Conservation (phyloP, 2,797 vertebrate species). For the Numenius phaeopus region DNA sequence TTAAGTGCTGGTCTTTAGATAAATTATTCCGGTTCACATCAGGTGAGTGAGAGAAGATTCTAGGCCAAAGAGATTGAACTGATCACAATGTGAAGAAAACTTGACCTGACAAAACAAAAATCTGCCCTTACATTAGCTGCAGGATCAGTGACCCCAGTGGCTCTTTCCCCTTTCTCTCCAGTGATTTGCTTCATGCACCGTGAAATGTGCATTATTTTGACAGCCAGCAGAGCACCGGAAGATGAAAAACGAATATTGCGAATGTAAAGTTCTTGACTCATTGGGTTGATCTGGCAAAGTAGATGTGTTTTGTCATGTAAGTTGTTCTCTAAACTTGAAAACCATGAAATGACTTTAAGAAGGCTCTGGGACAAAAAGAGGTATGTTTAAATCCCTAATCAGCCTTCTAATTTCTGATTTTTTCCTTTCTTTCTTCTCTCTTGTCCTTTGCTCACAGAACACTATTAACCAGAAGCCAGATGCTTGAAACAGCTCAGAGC, state of each 20-base stretch:
- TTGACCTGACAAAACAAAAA: conserved; percentile 40
- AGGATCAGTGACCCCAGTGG: conserved; percentile 21
- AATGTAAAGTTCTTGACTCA: neutral
- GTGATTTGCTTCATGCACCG: conserved; percentile 20
- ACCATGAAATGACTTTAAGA: neutral
- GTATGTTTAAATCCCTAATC: neutral
- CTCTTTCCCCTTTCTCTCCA: conserved; percentile 23
- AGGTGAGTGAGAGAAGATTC: conserved; percentile 24
- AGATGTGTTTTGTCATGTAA: neutral
- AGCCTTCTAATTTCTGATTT: neutral
- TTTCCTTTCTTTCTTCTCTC: neutral
- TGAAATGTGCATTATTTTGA: conserved; percentile 43
- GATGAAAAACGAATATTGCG: neutral
- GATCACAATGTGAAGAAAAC: conserved; percentile 28
- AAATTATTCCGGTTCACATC: neutral
- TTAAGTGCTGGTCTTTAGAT: neutral
- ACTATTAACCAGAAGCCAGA: neutral
- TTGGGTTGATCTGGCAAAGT: neutral
- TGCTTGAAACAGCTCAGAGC: neutral
- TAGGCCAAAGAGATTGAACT: neutral
- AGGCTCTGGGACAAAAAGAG: neutral
- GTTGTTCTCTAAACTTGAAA: neutral
- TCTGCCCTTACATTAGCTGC: neutral
- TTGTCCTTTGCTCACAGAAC: neutral
- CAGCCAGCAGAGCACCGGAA: conserved; percentile 22